Evolutionary conservation across 1,140 invertebrate species (phyloP), one percentile per base, ranked within the genome.

Genomic region (Atopsyche davidsoni): DNA sequence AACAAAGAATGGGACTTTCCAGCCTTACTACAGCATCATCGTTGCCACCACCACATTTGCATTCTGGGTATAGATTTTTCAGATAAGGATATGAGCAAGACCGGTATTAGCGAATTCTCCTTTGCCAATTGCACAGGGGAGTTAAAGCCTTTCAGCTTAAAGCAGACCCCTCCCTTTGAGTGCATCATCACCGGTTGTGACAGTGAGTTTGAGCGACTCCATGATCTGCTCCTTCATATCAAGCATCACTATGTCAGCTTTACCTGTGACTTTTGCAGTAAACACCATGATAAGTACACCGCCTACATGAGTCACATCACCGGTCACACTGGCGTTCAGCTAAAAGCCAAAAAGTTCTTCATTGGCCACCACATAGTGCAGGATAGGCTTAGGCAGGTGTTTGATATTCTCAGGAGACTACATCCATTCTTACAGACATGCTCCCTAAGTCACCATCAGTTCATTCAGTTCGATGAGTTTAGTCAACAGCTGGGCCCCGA

Each of bases 101-200:
- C n/a, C n/a, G n/a, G n/a, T n/a, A n/a, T n/a, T n/a, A n/a, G n/a
- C n/a, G n/a, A n/a, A n/a, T n/a, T n/a, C n/a, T n/a, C n/a, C n/a
- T n/a, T n/a, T n/a, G n/a, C n/a, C n/a, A n/a, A n/a, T n/a, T n/a
- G 10, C 19, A 51, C 31, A 9, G 41, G 48, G n/a, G 48, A 51
- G 16, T 13, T 51, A 4, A 38, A 34, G 4, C 10, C 13, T 16
- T 4, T 9, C 13, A 13, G 7, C 14, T 6, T 13, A 13, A 13
- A 7, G 7, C 7, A 28, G 6, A 28, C 6, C 24, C 24, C 24
- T 28, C n/a, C n/a, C n/a, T 28, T 25, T 25, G 46, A 48, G 16
- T 50, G 47, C 21, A 41, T 34, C 17, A 43, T 50, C 22, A 14
- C 16, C n/a, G 47, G 47, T n/a, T 50, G 47, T 31, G 9, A 50